Evolutionary conservation across 2,113 vertebrate genomes (phyloP).

Genomic region (Cariama cristata): DNA sequence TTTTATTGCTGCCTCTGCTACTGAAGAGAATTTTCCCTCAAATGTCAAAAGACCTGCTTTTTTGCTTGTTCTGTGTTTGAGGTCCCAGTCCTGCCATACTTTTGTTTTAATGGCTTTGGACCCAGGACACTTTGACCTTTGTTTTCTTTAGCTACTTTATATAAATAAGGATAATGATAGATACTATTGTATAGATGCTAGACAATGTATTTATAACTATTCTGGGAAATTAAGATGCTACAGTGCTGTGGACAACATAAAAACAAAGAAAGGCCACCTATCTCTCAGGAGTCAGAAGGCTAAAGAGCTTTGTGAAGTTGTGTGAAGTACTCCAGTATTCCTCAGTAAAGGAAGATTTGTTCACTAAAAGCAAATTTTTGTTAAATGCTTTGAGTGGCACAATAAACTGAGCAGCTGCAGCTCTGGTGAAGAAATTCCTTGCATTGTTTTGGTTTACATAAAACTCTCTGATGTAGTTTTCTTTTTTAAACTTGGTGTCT

Average conservation of each 20-base stretch:
- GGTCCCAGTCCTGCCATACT: background rate
- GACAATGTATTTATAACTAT: background rate
- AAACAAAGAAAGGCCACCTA: background rate
- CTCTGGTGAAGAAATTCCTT: background rate
- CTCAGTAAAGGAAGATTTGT: background rate
- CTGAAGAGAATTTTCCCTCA: background rate
- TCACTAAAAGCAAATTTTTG: background rate
- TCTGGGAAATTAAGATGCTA: background rate
- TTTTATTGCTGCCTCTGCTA: background rate
- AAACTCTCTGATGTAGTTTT: background rate
- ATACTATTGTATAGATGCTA: background rate
- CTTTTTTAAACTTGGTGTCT: conserved; percentile 32
- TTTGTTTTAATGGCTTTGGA: background rate
- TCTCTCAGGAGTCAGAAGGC: background rate
- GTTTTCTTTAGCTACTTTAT: background rate
- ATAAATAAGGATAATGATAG: background rate
- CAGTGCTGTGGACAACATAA: background rate
- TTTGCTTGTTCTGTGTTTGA: background rate
- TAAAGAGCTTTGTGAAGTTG: background rate
- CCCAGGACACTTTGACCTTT: background rate
- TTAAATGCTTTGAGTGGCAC: background rate
- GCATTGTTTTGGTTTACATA: background rate
- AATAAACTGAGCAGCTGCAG: background rate
- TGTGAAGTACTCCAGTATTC: background rate
- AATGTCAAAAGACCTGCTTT: background rate